These are phyloP conservation scores for Anoncus sp. DNA, from an alignment of 2,888 invertebrate genomes.

Conservation along the genomic window DNA sequence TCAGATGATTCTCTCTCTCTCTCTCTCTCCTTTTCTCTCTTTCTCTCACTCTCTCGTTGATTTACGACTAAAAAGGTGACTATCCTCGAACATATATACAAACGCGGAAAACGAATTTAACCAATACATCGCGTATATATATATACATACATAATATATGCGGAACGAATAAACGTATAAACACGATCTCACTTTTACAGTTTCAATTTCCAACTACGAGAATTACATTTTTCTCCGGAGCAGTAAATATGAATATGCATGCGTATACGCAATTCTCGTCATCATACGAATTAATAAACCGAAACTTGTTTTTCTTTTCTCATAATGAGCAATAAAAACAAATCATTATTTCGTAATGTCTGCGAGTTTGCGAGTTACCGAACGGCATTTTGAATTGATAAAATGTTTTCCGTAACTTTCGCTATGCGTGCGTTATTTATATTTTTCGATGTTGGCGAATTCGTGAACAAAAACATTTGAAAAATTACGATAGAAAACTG, in stretches of 20 bases:
- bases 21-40: conserved; percentile 43
- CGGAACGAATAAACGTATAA: conserved; percentile 21
- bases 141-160: not conserved
- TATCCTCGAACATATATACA: conserved; percentile 26
- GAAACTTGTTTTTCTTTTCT: conserved; percentile 19
- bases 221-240: conserved; percentile 23
- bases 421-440: not conserved
- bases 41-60: conserved; percentile 4
- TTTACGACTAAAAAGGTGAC: conserved; percentile 31
- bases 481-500: not conserved
- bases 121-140: not conserved
- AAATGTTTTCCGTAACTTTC: conserved; percentile 11
- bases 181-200: conserved; percentile 9
- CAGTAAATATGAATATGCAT: conserved; percentile 21
- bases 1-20: conserved; percentile 34
- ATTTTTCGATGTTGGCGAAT: not conserved
- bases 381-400: conserved; percentile 11
- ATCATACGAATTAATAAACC: conserved; percentile 37
- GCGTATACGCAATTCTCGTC: conserved; percentile 28
- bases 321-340: conserved; percentile 15
- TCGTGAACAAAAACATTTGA: not conserved
- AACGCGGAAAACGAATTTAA: conserved; percentile 35
- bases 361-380: conserved; percentile 2
- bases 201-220: conserved; percentile 37
- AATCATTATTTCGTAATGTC: conserved; percentile 21